phyloP scores from a whole-genome alignment of 2,797 vertebrate genomes.

The Pygocentrus nattereri region DNA sequence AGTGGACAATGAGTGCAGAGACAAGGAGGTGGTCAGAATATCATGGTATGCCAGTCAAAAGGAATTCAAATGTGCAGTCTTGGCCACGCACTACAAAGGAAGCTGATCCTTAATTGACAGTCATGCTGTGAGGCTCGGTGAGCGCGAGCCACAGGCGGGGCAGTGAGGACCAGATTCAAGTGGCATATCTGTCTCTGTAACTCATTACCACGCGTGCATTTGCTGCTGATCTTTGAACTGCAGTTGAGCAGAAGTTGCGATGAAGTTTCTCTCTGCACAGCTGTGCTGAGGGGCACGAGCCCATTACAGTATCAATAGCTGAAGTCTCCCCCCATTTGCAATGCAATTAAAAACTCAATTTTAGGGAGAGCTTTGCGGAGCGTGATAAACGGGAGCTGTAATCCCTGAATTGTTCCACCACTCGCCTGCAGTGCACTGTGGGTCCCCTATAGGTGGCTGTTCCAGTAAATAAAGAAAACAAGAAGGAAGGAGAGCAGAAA shows the following conservation, averaged over 20 bases:
- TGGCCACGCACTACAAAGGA: neutral
- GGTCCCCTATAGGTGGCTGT: constrained; percentile 65
- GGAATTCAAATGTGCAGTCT: neutral
- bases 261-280: constrained; percentile 35
- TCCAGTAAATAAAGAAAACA: neutral
- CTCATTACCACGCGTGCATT: constrained; percentile 32
- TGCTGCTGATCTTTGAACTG: constrained; percentile 44
- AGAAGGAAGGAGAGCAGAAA: neutral
- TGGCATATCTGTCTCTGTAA: constrained; percentile 19
- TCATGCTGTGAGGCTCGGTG: neutral
- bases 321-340: constrained; percentile 68
- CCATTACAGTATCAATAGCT: constrained; percentile 71
- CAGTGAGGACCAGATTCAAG: constrained; percentile 36
- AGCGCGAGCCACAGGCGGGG: neutral
- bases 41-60: too few relatives aligned
- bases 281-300: constrained; percentile 52
- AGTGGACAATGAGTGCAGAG: too few relatives aligned
- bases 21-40: too few relatives aligned
- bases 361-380: constrained; percentile 73
- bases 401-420: constrained; percentile 75
- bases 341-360: constrained; percentile 80
- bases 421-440: constrained; percentile 65
- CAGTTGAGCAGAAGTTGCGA: constrained; percentile 22
- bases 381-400: constrained; percentile 73
- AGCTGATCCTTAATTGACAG: neutral